Percentiles rank a stretch among this genome's conserved stretches.
These are phyloP conservation scores for Apodemia mormo DNA, from an alignment of 2,888 invertebrate genomes.

Conservation along the genomic window DNA sequence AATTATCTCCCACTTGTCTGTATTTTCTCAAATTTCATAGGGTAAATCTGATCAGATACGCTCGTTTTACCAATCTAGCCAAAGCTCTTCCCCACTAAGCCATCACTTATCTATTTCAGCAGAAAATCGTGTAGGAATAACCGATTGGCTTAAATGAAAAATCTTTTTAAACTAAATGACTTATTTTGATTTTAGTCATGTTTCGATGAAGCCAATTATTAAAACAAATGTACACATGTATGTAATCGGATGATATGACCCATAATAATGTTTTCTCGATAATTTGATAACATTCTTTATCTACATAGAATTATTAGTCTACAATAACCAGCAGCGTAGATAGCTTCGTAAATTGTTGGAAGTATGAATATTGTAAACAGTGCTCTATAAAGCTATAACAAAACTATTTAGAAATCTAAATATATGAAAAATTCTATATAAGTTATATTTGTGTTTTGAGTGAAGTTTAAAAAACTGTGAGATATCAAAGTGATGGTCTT, in stretches of 20 bases:
- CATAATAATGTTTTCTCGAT: not conserved
- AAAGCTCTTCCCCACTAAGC: no score
- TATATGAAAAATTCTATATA: not conserved
- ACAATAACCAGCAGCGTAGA: not conserved
- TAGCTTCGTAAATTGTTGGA: not conserved
- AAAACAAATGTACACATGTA: not conserved
- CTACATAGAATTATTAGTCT: slow-evolving; percentile 9
- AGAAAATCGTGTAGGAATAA: no score
- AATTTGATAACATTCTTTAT: slow-evolving; percentile 16
- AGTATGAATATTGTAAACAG: not conserved
- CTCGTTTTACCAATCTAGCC: no score
- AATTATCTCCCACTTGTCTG: no score
- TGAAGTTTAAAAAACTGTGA: not conserved
- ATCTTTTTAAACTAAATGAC: no score
- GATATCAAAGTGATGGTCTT: no score
- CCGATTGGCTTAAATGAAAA: no score
- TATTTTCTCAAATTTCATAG: no score
- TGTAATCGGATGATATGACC: slow-evolving; percentile 10
- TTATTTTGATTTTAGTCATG: no score
- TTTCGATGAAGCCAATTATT: not conserved
- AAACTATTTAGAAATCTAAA: not conserved
- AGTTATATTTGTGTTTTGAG: not conserved
- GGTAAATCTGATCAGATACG: no score
- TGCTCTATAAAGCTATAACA: not conserved
- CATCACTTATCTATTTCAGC: no score